Evolutionary conservation across 2,113 vertebrate species (phyloP).

Genomic region (Urocolius indicus): DNA sequence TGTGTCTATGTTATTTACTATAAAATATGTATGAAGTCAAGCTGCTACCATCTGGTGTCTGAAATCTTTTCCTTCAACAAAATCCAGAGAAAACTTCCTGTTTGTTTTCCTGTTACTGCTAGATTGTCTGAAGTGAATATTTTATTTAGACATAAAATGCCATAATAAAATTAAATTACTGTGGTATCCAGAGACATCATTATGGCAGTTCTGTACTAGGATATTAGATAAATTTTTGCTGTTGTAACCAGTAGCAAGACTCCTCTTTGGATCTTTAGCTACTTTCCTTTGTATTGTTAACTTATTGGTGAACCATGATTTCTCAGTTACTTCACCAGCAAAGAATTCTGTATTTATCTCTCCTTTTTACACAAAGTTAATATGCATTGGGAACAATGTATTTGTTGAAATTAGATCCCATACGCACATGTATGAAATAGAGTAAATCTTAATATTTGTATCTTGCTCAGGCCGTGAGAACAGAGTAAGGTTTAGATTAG

Average conservation of each 20-base stretch:
- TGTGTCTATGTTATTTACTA: background rate
- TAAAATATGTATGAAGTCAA: background rate
- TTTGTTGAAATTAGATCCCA: background rate
- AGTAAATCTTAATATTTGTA: background rate
- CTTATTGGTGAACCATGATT: background rate
- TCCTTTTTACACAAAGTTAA: slow-evolving; percentile 2
- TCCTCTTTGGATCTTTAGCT: background rate
- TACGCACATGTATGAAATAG: background rate
- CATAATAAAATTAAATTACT: background rate
- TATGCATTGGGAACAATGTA: background rate
- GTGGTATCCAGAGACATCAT: background rate
- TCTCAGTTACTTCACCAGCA: background rate
- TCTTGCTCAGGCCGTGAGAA: background rate
- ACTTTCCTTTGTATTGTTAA: background rate
- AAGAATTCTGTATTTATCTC: slow-evolving; percentile 1
- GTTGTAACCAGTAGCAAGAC: background rate
- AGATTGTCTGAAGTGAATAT: background rate
- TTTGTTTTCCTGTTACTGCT: background rate
- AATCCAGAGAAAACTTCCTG: background rate
- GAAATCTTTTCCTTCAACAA: background rate
- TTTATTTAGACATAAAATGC: background rate
- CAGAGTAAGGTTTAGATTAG: background rate
- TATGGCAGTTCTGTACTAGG: background rate
- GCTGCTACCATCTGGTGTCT: background rate
- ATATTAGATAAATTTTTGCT: background rate